A percentile compares a stretch with the other conserved stretches of the same genome.
Conservation (phyloP, 2,888 invertebrate genomes). For the Phaonia tiefii region DNA sequence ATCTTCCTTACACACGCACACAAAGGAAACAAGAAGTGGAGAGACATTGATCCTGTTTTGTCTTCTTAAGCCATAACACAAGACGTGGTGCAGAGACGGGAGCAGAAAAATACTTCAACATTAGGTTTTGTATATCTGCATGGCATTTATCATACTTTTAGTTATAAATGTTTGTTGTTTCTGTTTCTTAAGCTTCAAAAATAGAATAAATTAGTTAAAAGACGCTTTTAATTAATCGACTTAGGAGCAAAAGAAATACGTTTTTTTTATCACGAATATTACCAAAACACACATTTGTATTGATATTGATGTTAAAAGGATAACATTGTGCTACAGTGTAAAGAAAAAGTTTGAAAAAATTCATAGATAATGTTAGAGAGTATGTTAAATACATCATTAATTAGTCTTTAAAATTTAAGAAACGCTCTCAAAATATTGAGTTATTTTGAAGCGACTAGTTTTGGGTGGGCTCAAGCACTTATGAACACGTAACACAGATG, state of each 20-base stretch:
- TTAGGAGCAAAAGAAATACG: neutral
- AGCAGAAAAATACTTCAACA: neutral
- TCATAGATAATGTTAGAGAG: too few relatives aligned
- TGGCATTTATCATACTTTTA: neutral
- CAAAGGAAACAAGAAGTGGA: neutral
- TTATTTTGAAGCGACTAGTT: too few relatives aligned
- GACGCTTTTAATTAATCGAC: slow-evolving; percentile 2
- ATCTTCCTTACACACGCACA: neutral
- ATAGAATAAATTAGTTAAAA: slow-evolving; percentile 5
- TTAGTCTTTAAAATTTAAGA: too few relatives aligned
- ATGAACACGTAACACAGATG: too few relatives aligned
- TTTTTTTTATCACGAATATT: too few relatives aligned
- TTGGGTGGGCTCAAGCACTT: too few relatives aligned
- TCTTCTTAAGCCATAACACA: neutral
- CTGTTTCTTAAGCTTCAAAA: neutral
- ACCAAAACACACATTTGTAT: too few relatives aligned
- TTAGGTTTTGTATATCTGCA: neutral
- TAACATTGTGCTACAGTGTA: too few relatives aligned
- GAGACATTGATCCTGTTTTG: neutral
- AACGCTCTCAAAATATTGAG: too few relatives aligned
- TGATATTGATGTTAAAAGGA: too few relatives aligned
- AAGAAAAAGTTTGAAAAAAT: too few relatives aligned
- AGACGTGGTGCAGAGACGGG: neutral
- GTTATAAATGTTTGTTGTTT: neutral
- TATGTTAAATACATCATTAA: too few relatives aligned